A percentile compares a stretch with the other conserved stretches of the same genome.
Evolutionary conservation across 2,888 invertebrate species (phyloP).

Genomic region (Ceratothoa steindachneri): DNA sequence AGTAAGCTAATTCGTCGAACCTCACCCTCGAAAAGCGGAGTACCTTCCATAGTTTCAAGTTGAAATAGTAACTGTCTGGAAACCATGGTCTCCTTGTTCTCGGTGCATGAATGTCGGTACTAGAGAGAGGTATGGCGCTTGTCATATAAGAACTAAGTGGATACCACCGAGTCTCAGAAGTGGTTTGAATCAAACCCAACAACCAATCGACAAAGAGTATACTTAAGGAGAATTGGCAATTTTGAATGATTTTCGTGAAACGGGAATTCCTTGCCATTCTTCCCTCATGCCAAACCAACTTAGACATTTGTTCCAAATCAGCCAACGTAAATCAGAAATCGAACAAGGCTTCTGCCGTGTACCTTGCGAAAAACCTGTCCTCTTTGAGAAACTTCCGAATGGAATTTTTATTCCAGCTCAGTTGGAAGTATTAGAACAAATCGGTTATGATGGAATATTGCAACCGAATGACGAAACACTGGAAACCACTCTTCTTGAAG

Average conservation of each 20-base stretch:
- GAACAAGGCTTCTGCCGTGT: neutral
- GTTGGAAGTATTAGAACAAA: neutral
- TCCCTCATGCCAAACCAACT: neutral
- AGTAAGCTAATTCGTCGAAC: constrained; percentile 1
- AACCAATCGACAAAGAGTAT: neutral
- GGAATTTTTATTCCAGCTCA: neutral
- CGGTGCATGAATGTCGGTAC: neutral
- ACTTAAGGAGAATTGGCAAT: neutral
- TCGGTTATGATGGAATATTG: neutral
- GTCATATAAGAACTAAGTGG: neutral
- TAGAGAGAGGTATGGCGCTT: neutral
- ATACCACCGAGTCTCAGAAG: neutral
- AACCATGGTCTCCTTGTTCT: neutral
- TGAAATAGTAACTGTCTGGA: neutral
- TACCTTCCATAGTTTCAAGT: neutral
- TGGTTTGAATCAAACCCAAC: neutral
- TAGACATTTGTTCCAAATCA: neutral
- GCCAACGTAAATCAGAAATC: neutral
- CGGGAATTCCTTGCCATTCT: neutral
- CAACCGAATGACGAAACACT: neutral
- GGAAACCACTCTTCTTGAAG: neutral
- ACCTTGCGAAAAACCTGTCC: neutral
- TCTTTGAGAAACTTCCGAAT: neutral
- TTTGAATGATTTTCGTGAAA: neutral
- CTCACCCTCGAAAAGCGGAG: neutral